Evolutionary conservation across 2,888 invertebrate genomes (phyloP).

Genomic region (Mesoligia furuncula): DNA sequence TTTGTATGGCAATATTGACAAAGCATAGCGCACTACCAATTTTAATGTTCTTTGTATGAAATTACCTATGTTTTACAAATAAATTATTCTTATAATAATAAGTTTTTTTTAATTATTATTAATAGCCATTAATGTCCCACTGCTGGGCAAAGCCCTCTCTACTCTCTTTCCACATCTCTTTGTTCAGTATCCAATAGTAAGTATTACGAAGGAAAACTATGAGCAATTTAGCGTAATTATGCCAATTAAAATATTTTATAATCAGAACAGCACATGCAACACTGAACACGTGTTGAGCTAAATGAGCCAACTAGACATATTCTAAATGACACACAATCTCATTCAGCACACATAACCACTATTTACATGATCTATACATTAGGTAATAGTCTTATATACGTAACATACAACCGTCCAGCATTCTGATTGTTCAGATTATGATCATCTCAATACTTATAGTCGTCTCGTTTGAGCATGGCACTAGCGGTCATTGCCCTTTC

Average conservation of each 20-base stretch:
- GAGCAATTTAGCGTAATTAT: not conserved
- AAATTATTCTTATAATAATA: too few species aligned
- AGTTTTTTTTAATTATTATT: too few species aligned
- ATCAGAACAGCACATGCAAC: not conserved
- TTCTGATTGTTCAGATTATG: conserved; percentile 50
- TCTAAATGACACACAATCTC: conserved; percentile 20
- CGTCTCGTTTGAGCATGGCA: not conserved
- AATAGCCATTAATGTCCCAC: too few species aligned
- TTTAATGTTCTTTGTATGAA: too few species aligned
- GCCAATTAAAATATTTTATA: not conserved
- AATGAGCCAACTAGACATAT: conserved; percentile 14
- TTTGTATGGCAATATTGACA: too few species aligned
- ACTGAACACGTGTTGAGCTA: not conserved
- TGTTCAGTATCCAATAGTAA: not conserved
- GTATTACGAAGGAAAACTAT: not conserved
- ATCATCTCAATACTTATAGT: conserved; percentile 38
- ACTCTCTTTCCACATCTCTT: too few species aligned
- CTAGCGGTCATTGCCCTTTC: not conserved
- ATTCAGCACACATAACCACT: conserved; percentile 42
- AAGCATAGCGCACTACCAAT: too few species aligned
- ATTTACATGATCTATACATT: conserved; percentile 56
- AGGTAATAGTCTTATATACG: conserved; percentile 42
- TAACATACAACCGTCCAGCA: conserved; percentile 37
- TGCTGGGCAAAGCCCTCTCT: too few species aligned
- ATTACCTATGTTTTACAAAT: too few species aligned